Percentiles rank a stretch among this genome's conserved stretches.
These are phyloP conservation scores for Myioborus miniatus DNA, from an alignment of 2,797 vertebrate species.

Conservation along the genomic window DNA sequence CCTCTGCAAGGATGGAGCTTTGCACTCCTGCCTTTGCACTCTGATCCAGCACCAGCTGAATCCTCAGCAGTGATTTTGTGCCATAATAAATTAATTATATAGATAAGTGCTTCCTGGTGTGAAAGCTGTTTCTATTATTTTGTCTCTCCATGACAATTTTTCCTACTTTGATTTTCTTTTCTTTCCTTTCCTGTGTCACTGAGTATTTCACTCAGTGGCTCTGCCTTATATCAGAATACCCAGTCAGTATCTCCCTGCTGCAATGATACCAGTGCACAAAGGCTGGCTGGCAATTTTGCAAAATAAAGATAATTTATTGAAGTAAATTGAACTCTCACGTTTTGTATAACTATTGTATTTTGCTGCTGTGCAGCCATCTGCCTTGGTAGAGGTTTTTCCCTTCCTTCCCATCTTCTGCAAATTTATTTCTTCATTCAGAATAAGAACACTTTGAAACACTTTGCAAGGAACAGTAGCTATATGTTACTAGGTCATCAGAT, in stretches of 20 bases:
- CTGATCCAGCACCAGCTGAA: not conserved
- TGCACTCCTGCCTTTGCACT: not conserved
- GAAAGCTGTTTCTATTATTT: not conserved
- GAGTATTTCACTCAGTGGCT: not conserved
- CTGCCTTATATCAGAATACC: not conserved
- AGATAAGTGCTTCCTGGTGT: not conserved
- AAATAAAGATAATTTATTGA: not conserved
- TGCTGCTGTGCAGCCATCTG: not conserved
- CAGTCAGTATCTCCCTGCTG: not conserved
- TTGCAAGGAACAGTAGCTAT: slow-evolving; percentile 37
- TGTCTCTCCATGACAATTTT: not conserved
- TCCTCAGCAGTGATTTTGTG: not conserved
- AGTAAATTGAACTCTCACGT: not conserved
- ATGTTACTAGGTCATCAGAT: slow-evolving; percentile 58
- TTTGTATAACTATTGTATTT: not conserved
- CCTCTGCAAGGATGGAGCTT: not conserved
- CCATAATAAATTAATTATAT: not conserved
- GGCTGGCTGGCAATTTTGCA: not conserved
- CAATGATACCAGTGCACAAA: not conserved
- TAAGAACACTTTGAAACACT: not conserved
- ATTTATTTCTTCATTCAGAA: slow-evolving; percentile 25
- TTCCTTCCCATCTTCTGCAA: not conserved
- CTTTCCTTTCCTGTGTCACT: not conserved
- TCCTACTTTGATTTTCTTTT: not conserved
- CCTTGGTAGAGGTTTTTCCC: not conserved